phyloP scores from a whole-genome alignment of 2,113 vertebrate genomes.

The Aptenodytes patagonicus region DNA sequence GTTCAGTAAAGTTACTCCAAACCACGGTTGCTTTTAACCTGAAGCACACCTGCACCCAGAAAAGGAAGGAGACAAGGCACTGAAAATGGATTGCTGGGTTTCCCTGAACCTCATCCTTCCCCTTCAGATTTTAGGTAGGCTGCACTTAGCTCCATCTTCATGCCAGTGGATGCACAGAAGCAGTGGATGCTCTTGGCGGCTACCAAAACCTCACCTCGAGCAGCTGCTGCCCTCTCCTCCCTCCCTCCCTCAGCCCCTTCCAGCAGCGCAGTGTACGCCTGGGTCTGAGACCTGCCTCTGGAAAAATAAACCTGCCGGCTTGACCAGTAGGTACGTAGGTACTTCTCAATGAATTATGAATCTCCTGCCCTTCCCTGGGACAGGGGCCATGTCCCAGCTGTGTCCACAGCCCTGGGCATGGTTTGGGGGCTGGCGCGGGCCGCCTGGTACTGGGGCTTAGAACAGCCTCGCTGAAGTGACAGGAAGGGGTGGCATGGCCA shows the following conservation, averaged over 20 bases:
- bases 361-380: accelerated
- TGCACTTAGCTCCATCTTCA: background rate
- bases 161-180: background rate
- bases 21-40: background rate
- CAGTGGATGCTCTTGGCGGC: background rate
- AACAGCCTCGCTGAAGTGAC: accelerated
- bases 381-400: background rate
- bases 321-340: background rate
- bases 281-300: background rate
- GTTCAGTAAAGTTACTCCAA: background rate
- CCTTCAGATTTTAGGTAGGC: background rate
- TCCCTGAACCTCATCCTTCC: background rate
- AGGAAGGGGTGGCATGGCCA: background rate
- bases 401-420: background rate
- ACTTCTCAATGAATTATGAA: background rate
- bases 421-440: background rate
- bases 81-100: background rate
- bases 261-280: accelerated
- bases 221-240: background rate
- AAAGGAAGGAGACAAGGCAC: background rate
- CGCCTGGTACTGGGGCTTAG: background rate
- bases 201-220: background rate
- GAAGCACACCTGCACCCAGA: background rate
- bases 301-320: background rate
- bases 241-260: background rate